Evolutionary conservation across 2,797 vertebrate genomes (phyloP).

Genomic region (Danio kyathit): DNA sequence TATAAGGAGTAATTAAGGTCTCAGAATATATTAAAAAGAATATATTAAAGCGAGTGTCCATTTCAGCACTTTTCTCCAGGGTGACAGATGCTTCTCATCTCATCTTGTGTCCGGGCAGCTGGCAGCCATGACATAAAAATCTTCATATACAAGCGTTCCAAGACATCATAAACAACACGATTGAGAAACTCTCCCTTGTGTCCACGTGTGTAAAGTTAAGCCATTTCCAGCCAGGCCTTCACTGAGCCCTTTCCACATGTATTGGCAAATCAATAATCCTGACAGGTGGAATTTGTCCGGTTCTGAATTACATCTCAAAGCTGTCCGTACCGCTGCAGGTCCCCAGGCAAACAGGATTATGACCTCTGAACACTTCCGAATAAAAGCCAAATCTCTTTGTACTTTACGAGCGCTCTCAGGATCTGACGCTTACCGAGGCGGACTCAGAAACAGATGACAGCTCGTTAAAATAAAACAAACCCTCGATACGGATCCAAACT

Average conservation of each 20-base stretch:
- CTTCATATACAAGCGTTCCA: slow-evolving; percentile 11
- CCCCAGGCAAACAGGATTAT: slow-evolving; percentile 12
- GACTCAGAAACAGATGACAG: slow-evolving; percentile 26
- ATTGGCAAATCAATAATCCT: slow-evolving; percentile 43
- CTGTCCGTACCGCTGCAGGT: background rate
- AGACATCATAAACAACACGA: background rate
- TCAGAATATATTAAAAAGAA: slow-evolving; percentile 8
- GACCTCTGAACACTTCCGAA: slow-evolving; percentile 41
- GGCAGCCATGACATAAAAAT: slow-evolving; percentile 4
- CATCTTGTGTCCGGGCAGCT: background rate
- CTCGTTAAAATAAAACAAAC: slow-evolving; percentile 34
- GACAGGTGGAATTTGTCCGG: slow-evolving; percentile 38
- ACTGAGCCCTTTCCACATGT: slow-evolving; percentile 2
- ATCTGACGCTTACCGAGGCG: slow-evolving; percentile 28
- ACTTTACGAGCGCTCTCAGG: slow-evolving; percentile 29
- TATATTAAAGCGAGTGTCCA: background rate
- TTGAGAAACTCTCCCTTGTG: background rate
- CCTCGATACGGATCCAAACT: slow-evolving; percentile 5
- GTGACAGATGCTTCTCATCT: slow-evolving; percentile 37
- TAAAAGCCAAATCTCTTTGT: slow-evolving; percentile 14
- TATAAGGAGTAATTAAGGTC: slow-evolving; percentile 28
- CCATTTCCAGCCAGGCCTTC: background rate
- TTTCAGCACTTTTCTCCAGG: slow-evolving; percentile 22
- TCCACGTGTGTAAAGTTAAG: background rate
- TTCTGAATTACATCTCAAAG: slow-evolving; percentile 35